A percentile compares a stretch with the other conserved stretches of the same genome.
phyloP scores from a whole-genome alignment of 1,140 invertebrate species.

The Drepana arcuata region DNA sequence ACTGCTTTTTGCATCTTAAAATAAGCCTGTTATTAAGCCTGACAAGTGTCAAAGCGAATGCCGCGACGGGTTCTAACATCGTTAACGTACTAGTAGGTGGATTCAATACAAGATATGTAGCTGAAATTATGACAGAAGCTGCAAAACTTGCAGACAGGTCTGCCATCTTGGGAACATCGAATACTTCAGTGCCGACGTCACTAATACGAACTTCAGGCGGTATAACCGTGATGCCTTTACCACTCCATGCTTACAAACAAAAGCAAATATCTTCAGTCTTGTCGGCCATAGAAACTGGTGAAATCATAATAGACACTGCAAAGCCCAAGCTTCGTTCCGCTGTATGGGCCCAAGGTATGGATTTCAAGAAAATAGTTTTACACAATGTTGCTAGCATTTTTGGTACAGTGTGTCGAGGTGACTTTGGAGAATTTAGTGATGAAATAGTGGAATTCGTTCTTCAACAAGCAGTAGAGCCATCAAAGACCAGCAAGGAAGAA shows the following conservation, averaged over 20 bases:
- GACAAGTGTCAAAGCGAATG: constrained; percentile 42
- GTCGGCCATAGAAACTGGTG: constrained; percentile 40
- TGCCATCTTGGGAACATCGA: constrained; percentile 28
- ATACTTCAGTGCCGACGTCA: constrained; percentile 19
- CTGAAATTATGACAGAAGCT: constrained; percentile 36
- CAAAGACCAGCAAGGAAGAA: constrained; percentile 23
- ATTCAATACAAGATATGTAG: constrained; percentile 37
- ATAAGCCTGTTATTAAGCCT: constrained; percentile 53
- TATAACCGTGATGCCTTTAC: constrained; percentile 38
- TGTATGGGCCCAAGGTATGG: constrained; percentile 49
- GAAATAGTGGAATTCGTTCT: constrained; percentile 38
- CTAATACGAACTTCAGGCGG: constrained; percentile 39
- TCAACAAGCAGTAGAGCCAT: constrained; percentile 24
- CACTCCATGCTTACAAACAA: constrained; percentile 44
- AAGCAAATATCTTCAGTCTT: constrained; percentile 40
- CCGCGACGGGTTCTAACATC: constrained; percentile 27
- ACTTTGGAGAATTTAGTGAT: constrained; percentile 38
- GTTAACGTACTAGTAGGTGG: constrained; percentile 41
- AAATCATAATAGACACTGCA: constrained; percentile 22
- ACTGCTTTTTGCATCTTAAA: constrained; percentile 54
- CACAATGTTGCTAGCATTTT: constrained; percentile 49
- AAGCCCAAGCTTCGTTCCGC: constrained; percentile 32
- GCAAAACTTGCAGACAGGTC: constrained; percentile 31
- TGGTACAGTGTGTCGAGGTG: constrained; percentile 39
- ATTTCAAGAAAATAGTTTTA: constrained; percentile 44